Conservation (phyloP, 2,113 vertebrate species). For the Pelobates fuscus region DNA sequence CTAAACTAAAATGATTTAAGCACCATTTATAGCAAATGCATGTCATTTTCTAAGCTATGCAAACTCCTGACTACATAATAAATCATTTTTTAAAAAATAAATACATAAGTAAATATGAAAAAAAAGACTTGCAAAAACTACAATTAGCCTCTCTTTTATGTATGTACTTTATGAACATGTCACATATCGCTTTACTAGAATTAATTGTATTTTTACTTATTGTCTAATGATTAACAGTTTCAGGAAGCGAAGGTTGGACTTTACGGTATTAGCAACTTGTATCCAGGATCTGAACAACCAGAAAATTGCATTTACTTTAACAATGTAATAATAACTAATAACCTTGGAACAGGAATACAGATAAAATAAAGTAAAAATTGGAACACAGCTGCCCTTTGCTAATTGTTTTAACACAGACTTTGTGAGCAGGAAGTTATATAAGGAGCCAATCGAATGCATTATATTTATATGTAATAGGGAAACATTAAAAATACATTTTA, state of each 20-base stretch:
- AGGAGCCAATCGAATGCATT: not conserved
- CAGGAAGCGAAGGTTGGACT: slow-evolving; percentile 18
- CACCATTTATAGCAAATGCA: no score
- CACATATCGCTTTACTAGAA: not conserved
- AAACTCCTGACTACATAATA: no score
- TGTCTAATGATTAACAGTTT: slow-evolving; percentile 41
- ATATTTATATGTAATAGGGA: no score
- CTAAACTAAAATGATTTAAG: no score
- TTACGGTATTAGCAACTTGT: slow-evolving; percentile 28
- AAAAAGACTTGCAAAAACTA: no score
- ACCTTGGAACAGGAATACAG: not conserved
- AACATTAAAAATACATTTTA: no score
- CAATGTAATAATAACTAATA: slow-evolving; percentile 22
- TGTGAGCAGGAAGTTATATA: not conserved
- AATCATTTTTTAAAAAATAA: no score
- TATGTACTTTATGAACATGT: no score
- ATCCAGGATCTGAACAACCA: slow-evolving; percentile 15
- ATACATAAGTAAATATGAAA: no score
- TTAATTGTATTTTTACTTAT: slow-evolving; percentile 29
- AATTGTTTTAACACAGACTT: slow-evolving; percentile 18
- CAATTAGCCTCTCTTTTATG: no score
- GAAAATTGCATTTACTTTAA: slow-evolving; percentile 30
- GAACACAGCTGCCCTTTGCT: not conserved
- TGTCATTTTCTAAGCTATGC: no score
- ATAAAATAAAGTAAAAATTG: not conserved